phyloP scores from a whole-genome alignment of 2,888 invertebrate genomes.

The Pachymerium ferrugineum region DNA sequence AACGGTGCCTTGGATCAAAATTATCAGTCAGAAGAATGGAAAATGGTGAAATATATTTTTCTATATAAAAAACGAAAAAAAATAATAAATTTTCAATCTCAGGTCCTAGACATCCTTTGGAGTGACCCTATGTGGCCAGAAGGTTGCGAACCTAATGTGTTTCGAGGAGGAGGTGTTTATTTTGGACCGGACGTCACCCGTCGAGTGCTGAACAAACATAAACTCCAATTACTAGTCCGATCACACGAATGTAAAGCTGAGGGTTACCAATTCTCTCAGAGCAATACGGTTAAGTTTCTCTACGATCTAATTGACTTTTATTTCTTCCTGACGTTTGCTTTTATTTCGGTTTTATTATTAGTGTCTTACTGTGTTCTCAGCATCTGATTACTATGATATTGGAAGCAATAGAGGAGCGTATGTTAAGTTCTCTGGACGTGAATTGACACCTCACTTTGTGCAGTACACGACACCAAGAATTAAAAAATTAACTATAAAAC shows the following conservation, averaged over 20 bases:
- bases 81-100: not conserved
- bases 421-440: conserved; percentile 69
- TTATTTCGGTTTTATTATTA: conserved; percentile 45
- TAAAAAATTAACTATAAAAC: not conserved
- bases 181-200: conserved; percentile 86
- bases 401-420: conserved; percentile 92
- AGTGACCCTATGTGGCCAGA: conserved; percentile 77
- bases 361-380: conserved; percentile 92
- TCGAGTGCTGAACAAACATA: conserved; percentile 68
- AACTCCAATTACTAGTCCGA: conserved; percentile 69
- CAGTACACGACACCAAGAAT: conserved; percentile 66
- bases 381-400: conserved; percentile 93
- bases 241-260: conserved; percentile 92
- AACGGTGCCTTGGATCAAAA: not conserved
- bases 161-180: conserved; percentile 86
- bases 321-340: no score
- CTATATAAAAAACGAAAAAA: not conserved
- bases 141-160: conserved; percentile 74
- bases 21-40: conserved; percentile 22
- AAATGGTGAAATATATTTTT: conserved; percentile 10
- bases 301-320: no score
- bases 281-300: conserved; percentile 72
- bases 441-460: conserved; percentile 75
- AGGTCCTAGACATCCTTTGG: conserved; percentile 92
- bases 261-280: conserved; percentile 81